Conservation (phyloP, 1,140 invertebrate species). For the Bombus terrestris region DNA sequence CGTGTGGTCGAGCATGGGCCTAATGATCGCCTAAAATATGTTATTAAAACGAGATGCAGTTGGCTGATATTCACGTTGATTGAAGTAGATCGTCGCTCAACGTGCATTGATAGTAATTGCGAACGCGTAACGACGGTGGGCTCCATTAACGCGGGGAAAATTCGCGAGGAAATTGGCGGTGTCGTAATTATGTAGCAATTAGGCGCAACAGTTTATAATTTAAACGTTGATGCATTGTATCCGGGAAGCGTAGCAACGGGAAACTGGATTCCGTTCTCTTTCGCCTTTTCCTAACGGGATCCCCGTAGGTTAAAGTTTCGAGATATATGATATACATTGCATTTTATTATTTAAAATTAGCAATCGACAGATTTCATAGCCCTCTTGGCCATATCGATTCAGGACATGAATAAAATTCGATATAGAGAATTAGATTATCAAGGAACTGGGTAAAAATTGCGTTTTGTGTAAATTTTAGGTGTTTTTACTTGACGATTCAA, state of each 20-base stretch:
- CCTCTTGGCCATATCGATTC: too few species aligned
- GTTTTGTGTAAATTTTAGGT: too few species aligned
- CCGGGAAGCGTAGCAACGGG: too few species aligned
- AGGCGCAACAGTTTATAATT: not conserved
- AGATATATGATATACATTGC: too few species aligned
- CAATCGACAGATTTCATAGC: too few species aligned
- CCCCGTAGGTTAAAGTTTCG: too few species aligned
- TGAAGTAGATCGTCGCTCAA: constrained; percentile 3
- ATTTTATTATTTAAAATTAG: too few species aligned
- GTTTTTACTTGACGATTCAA: too few species aligned
- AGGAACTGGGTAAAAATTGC: too few species aligned
- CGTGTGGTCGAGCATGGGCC: constrained; percentile 54
- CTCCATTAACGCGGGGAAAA: not conserved
- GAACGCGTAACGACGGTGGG: not conserved
- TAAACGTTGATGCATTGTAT: not conserved
- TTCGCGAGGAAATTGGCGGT: not conserved
- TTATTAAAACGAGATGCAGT: constrained; percentile 58
- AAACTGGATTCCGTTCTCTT: not conserved
- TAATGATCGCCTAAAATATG: constrained; percentile 69
- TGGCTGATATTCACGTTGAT: constrained; percentile 30
- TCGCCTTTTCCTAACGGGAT: not conserved
- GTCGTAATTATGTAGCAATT: constrained; percentile 14
- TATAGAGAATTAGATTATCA: too few species aligned
- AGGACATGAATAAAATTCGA: too few species aligned
- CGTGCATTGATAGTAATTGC: constrained; percentile 47